Evolutionary conservation across 2,113 vertebrate species (phyloP), one percentile per base, ranked within the genome.

Genomic region (Ibidorhyncha struthersii): DNA sequence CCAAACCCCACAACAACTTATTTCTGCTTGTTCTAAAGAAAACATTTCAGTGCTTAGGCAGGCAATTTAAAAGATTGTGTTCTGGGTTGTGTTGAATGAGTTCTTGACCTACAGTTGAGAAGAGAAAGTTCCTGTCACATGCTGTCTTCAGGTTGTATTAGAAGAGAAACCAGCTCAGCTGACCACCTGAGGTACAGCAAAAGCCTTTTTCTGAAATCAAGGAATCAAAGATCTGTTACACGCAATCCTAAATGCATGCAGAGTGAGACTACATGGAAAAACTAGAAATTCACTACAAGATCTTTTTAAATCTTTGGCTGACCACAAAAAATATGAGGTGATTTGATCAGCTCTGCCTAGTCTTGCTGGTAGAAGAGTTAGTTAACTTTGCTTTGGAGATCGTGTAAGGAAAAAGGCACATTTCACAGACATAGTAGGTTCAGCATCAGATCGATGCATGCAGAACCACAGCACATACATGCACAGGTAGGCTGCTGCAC

Each of bases 11-110:
- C 49, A 40, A 10, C n/a, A 20, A 21, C 3, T 8, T 49, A 77
- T 30, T 86, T 90, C 49, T 85, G 22, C 10, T 66, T 72, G 27
- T 88, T 82, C 92, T 69, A 88, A 81, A 88, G 18, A 73, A 80
- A 80, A 23, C 8, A 41, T 82, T 56, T 66, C 50, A 78, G 10
- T 62, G 14, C 17, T 63, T 14, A 92, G 40, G 25, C 50, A 17
- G 4, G 14, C 25, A 63, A 50, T 58, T 88, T 59, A 70, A 80
- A 86, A 71, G n/a, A 58, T 15, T 45, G 5, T 10, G 10, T 56
- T 87, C 59, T 41, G 34, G 25, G 16, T 41, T 77, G 41, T 38
- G 30, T 6, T 91, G 49, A 76, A 65, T 0, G 1, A 80, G 11
- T 36, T 91, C 59, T 55, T 73, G 53, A 96, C 29, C 80, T 47